phyloP scores from a whole-genome alignment of 2,888 invertebrate genomes.

The Lycocerus yunnanus region DNA sequence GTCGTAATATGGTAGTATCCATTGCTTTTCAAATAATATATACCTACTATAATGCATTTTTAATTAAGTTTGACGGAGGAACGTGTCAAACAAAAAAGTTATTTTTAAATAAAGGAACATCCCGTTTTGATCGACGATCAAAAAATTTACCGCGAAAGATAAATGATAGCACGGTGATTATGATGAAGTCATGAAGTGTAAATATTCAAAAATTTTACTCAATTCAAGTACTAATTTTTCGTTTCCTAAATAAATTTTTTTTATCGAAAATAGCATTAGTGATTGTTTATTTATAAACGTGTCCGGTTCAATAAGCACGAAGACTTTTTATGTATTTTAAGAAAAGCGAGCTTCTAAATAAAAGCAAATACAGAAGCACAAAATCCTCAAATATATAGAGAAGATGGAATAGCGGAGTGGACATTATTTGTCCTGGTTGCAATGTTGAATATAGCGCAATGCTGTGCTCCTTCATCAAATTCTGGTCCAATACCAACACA shows the following conservation, averaged over 20 bases:
- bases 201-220: not conserved
- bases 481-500: conserved; percentile 12
- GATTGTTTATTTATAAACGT: not conserved
- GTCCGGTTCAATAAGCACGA: conserved; percentile 1
- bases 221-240: not conserved
- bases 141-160: not conserved
- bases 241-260: not conserved
- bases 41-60: not conserved
- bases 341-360: conserved; percentile 8
- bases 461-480: conserved; percentile 12
- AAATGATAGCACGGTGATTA: not conserved
- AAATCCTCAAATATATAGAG: conserved; percentile 8
- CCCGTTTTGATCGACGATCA: not conserved
- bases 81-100: not conserved
- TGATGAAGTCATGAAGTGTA: conserved; percentile 2
- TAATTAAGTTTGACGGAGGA: not conserved
- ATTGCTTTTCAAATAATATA: not conserved
- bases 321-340: conserved; percentile 1
- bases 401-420: conserved; percentile 9
- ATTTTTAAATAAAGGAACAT: not conserved
- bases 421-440: conserved; percentile 7
- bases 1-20: not conserved
- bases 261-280: not conserved
- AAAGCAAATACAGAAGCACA: conserved; percentile 12
- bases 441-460: conserved; percentile 7